phyloP scores from a whole-genome alignment of 1,140 invertebrate genomes.

The Caenorhabditis briggsae region DNA sequence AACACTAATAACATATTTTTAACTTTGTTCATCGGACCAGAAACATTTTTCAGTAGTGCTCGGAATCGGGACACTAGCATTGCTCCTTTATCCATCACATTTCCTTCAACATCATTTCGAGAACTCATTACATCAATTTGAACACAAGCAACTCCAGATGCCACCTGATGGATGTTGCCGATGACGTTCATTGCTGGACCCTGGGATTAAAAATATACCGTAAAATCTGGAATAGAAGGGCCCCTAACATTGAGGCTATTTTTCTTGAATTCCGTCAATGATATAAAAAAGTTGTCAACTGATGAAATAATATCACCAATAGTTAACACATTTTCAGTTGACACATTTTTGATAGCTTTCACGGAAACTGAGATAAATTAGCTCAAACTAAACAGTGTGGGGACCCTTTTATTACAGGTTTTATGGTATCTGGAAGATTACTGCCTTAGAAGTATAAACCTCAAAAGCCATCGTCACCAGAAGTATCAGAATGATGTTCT shows the following conservation, averaged over 20 bases:
- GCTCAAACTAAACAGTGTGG: no score
- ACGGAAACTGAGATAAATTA: no score
- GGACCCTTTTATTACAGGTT: no score
- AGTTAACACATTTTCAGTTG: no score
- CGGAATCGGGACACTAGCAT: conserved; percentile 1
- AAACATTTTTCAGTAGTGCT: conserved; percentile 21
- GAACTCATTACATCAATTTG: conserved; percentile 55
- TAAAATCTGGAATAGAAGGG: no score
- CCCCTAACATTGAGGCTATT: no score
- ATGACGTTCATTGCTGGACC: conserved; percentile 53
- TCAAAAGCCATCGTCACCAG: conserved; percentile 55
- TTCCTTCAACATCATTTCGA: conserved; percentile 47
- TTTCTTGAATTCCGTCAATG: no score
- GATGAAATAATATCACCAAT: no score
- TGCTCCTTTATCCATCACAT: conserved; percentile 47
- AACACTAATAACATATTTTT: conserved; percentile 35
- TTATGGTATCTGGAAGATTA: not conserved
- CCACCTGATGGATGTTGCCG: conserved; percentile 50
- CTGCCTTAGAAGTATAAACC: not conserved
- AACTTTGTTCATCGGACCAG: conserved; percentile 48
- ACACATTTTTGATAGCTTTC: no score
- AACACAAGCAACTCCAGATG: conserved; percentile 58
- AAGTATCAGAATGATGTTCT: conserved; percentile 42
- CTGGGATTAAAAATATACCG: no score
- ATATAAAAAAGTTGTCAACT: no score